Evolutionary conservation across 2,797 vertebrate species (phyloP).

Genomic region (Macroramphosus scolopax): DNA sequence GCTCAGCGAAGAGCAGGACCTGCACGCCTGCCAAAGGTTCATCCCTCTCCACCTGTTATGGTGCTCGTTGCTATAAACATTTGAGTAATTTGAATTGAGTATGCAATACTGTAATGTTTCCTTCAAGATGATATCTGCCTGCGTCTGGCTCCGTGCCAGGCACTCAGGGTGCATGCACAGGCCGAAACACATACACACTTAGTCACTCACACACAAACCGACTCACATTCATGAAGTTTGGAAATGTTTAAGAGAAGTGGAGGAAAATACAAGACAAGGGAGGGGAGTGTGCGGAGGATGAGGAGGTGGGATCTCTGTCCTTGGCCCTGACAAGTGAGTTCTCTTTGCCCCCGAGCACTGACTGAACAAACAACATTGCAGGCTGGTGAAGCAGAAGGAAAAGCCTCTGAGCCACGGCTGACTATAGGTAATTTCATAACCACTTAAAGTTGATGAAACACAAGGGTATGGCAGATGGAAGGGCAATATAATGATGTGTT

Average conservation of each 20-base stretch:
- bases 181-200: constrained; percentile 56
- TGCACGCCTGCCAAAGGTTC: constrained; percentile 67
- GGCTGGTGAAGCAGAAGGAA: constrained; percentile 69
- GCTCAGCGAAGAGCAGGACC: constrained; percentile 56
- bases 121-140: constrained; percentile 89
- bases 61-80: constrained; percentile 97
- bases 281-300: constrained; percentile 6
- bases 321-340: constrained; percentile 62
- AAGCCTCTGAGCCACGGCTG: constrained; percentile 65
- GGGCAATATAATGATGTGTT: constrained; percentile 47
- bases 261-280: not conserved
- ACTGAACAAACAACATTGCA: constrained; percentile 67
- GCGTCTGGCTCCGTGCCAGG: constrained; percentile 78
- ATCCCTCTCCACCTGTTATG: constrained; percentile 85
- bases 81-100: constrained; percentile 83
- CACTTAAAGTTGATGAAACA: constrained; percentile 81
- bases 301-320: constrained; percentile 52
- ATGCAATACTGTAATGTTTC: constrained; percentile 91
- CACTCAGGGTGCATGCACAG: constrained; percentile 58
- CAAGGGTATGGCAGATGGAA: constrained; percentile 63
- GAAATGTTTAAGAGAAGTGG: constrained; percentile 7
- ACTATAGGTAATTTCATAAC: constrained; percentile 75
- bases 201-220: constrained; percentile 4
- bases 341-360: constrained; percentile 56
- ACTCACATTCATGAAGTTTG: constrained; percentile 7